Conservation (phyloP, 2,113 vertebrate genomes). For the Callipepla californica region DNA sequence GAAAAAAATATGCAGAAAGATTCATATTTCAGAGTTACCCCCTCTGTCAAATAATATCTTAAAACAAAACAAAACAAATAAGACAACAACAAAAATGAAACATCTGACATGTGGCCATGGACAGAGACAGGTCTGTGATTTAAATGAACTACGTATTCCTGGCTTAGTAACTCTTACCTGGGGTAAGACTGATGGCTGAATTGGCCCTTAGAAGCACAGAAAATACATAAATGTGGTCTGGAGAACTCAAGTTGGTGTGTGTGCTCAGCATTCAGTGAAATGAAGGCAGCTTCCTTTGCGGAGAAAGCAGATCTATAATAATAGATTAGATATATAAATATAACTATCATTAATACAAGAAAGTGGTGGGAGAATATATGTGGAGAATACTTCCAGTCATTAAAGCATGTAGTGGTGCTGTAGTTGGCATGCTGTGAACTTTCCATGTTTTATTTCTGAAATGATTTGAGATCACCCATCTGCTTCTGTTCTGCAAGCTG, state of each 20-base stretch:
- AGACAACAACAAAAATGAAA: not conserved
- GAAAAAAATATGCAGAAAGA: not conserved
- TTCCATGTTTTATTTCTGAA: not conserved
- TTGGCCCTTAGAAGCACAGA: not conserved
- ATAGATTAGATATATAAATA: not conserved
- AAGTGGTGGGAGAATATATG: not conserved
- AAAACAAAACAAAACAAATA: too few relatives aligned
- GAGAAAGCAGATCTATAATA: not conserved
- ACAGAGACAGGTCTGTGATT: not conserved
- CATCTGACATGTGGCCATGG: not conserved
- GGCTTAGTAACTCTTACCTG: not conserved
- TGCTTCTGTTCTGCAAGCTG: conserved; percentile 32
- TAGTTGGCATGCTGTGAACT: not conserved
- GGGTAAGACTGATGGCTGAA: not conserved
- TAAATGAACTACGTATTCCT: not conserved
- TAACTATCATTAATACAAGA: not conserved
- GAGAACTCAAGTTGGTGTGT: rapidly evolving
- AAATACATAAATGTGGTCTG: not conserved
- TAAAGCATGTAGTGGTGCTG: not conserved
- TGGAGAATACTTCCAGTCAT: not conserved
- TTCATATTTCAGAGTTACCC: not conserved
- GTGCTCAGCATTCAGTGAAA: not conserved
- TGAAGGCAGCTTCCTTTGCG: not conserved
- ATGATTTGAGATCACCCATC: not conserved
- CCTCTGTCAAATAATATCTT: not conserved